Percentiles rank a stretch among this genome's conserved stretches.
Evolutionary conservation across 2,888 invertebrate genomes (phyloP).

Genomic region (Octonoba sinensis): DNA sequence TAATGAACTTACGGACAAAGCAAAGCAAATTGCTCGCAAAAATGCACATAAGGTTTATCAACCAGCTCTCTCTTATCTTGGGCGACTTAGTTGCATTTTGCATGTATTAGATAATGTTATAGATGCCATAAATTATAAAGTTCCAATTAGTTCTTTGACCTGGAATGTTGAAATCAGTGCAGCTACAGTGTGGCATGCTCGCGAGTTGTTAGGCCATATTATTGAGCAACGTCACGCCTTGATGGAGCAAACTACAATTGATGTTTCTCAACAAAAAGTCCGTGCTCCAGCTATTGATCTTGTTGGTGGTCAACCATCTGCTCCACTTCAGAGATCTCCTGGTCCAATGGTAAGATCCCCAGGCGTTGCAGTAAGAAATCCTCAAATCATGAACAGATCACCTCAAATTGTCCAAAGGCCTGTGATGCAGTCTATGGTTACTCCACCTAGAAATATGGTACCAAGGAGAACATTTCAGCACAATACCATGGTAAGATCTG

Average conservation of each 20-base stretch:
- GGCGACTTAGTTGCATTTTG: constrained; percentile 43
- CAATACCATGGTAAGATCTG: neutral
- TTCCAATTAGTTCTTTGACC: constrained; percentile 37
- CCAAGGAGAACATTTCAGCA: constrained; percentile 33
- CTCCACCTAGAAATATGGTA: neutral
- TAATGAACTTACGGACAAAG: constrained; percentile 62
- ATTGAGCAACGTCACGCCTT: constrained; percentile 49
- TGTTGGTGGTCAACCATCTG: constrained; percentile 8
- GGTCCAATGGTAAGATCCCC: neutral
- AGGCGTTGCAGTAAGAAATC: too few species aligned
- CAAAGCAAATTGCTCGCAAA: constrained; percentile 49
- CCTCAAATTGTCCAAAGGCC: neutral
- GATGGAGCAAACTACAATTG: constrained; percentile 42
- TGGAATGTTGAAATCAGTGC: constrained; percentile 61
- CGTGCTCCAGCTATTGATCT: constrained; percentile 27
- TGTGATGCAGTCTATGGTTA: neutral
- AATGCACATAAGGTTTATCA: constrained; percentile 44
- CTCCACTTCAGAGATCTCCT: neutral
- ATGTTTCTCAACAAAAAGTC: constrained; percentile 6
- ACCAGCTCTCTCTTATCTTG: constrained; percentile 47
- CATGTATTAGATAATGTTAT: constrained; percentile 60
- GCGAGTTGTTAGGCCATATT: constrained; percentile 47
- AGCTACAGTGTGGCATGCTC: constrained; percentile 58
- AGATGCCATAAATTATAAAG: constrained; percentile 54
- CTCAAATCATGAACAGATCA: too few species aligned